Percentiles rank a stretch among this genome's conserved stretches.
Evolutionary conservation across 2,888 invertebrate genomes (phyloP).

Genomic region (Acutogordius australiensis): DNA sequence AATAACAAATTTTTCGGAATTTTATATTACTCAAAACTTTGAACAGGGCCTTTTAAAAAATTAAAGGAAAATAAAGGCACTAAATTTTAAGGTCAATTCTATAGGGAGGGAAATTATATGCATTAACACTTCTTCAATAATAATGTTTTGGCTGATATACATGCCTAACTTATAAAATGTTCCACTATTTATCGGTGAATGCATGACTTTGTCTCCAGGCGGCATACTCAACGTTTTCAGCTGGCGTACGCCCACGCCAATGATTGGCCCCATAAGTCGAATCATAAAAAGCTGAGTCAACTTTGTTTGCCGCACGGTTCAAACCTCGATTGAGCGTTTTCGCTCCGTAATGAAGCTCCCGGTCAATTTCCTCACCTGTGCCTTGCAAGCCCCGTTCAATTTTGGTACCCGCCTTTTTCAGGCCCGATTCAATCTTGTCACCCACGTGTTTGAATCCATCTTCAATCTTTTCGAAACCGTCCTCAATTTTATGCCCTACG

Average conservation of each 20-base stretch:
- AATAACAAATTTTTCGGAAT: too few species aligned
- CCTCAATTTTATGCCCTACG: background rate
- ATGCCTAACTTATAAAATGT: too few species aligned
- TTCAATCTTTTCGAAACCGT: background rate
- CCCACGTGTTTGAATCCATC: background rate
- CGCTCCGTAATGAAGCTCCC: background rate
- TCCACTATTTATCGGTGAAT: background rate
- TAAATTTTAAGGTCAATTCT: background rate
- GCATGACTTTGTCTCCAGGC: background rate
- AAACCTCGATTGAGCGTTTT: background rate
- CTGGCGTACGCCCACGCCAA: too few species aligned
- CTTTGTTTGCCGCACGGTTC: background rate
- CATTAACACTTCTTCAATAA: background rate
- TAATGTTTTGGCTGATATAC: too few species aligned
- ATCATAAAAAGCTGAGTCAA: background rate
- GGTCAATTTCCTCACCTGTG: background rate
- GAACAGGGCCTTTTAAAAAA: too few species aligned
- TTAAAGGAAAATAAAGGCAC: background rate
- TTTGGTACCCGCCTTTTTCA: background rate
- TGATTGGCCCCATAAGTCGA: too few species aligned
- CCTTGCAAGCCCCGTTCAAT: background rate
- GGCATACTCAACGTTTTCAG: background rate
- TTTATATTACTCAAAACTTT: too few species aligned
- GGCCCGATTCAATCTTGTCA: background rate
- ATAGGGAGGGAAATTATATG: background rate